Percentiles rank a stretch among this genome's conserved stretches.
Evolutionary conservation across 2,797 vertebrate species (phyloP).

Genomic region (Liasis olivaceus): DNA sequence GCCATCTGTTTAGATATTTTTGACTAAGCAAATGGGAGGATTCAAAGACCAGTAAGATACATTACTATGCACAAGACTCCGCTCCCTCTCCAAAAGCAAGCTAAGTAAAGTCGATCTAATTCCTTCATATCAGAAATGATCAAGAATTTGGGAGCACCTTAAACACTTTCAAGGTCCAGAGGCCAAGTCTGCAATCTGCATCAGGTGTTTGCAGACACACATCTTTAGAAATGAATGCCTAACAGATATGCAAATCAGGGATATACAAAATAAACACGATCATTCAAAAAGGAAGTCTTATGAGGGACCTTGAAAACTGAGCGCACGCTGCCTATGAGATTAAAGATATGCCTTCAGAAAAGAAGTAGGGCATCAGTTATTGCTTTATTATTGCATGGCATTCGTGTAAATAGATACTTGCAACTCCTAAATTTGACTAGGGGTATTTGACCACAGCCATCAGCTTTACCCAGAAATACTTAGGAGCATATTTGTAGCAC

Average conservation of each 20-base stretch:
- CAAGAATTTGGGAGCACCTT: not conserved
- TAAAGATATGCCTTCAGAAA: not conserved
- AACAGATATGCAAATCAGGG: constrained; percentile 12
- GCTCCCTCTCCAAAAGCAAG: constrained; percentile 31
- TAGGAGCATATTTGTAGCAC: not conserved
- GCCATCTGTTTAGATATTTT: constrained; percentile 62
- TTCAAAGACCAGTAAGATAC: constrained; percentile 27
- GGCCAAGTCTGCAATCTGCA: not conserved
- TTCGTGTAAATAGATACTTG: not conserved
- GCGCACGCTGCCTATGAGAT: constrained; percentile 14
- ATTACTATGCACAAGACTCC: constrained; percentile 33
- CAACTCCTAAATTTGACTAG: not conserved
- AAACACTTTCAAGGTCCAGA: not conserved
- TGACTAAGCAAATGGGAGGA: constrained; percentile 57
- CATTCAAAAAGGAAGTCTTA: constrained; percentile 27
- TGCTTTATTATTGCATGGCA: not conserved
- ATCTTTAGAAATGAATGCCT: not conserved
- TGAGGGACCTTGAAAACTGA: constrained; percentile 37
- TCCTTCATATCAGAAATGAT: not conserved
- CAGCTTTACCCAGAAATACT: not conserved
- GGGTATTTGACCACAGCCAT: not conserved
- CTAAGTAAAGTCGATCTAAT: constrained; percentile 17
- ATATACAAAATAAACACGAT: constrained; percentile 53
- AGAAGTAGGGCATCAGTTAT: not conserved
- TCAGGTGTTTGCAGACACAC: not conserved